Evolutionary conservation across 2,888 invertebrate species (phyloP).

Genomic region (Drosophila antonietae): DNA sequence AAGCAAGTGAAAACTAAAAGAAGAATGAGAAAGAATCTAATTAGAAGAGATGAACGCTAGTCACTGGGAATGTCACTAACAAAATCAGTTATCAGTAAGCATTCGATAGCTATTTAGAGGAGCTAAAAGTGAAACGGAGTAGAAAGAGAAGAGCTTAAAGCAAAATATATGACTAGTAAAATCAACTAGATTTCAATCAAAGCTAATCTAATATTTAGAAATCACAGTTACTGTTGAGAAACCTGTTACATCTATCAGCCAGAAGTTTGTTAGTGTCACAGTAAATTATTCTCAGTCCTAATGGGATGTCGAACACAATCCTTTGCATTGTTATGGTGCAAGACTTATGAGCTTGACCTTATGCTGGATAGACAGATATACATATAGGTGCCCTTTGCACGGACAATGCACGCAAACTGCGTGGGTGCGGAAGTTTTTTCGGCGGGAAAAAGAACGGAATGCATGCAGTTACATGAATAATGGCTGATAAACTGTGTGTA

Average conservation of each 20-base stretch:
- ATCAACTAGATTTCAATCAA: background rate
- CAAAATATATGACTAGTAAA: too few species aligned
- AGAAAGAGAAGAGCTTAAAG: background rate
- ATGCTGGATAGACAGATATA: background rate
- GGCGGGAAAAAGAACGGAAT: background rate
- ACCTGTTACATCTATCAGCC: background rate
- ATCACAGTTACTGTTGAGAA: background rate
- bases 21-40: background rate
- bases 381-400: conserved; percentile 1
- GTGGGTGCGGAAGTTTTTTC: background rate
- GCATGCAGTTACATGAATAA: background rate
- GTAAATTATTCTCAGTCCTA: background rate
- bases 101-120: background rate
- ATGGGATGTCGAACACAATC: background rate
- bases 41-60: background rate
- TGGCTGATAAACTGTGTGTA: background rate
- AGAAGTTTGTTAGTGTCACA: background rate
- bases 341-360: conserved; percentile 7
- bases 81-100: background rate
- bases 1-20: conserved; percentile 15
- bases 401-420: conserved; percentile 1
- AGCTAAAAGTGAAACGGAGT: background rate
- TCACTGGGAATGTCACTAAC: background rate
- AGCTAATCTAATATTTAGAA: background rate
- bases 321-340: conserved; percentile 5